Conservation (phyloP, 2,113 vertebrate species). For the Fregetta grallaria region DNA sequence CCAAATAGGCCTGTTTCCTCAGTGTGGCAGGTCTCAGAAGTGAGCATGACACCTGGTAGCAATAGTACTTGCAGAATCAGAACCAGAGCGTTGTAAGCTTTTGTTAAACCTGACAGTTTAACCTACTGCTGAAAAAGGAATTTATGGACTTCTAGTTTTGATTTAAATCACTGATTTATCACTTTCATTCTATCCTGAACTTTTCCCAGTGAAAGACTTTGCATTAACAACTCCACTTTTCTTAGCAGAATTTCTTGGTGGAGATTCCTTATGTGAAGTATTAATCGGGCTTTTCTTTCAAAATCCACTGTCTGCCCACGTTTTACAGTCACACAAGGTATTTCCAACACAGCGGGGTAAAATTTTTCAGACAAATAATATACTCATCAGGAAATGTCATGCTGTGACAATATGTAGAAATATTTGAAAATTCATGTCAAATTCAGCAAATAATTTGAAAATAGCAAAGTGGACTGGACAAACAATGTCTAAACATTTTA, state of each 20-base stretch:
- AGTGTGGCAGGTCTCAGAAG: neutral
- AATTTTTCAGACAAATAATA: neutral
- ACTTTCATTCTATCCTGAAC: neutral
- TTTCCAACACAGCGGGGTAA: neutral
- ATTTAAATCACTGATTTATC: constrained; percentile 53
- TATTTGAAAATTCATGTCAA: neutral
- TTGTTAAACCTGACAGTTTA: constrained; percentile 58
- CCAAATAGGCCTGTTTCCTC: neutral
- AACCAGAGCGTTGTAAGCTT: constrained; percentile 14
- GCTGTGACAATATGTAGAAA: neutral
- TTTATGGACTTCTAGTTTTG: constrained; percentile 42
- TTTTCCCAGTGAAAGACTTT: neutral
- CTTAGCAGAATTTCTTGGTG: neutral
- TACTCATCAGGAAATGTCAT: neutral
- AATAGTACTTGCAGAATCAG: constrained; percentile 18
- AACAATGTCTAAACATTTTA: neutral
- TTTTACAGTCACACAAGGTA: neutral
- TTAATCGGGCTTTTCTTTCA: neutral
- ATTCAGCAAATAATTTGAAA: neutral
- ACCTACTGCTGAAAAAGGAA: constrained; percentile 55
- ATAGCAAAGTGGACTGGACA: neutral
- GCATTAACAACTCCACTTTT: neutral
- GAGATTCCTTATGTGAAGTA: neutral
- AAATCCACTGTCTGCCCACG: neutral
- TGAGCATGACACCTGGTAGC: constrained; percentile 19